Evolutionary conservation across 2,113 vertebrate species (phyloP), one percentile per base, ranked within the genome.

Genomic region (Stercorarius parasiticus): DNA sequence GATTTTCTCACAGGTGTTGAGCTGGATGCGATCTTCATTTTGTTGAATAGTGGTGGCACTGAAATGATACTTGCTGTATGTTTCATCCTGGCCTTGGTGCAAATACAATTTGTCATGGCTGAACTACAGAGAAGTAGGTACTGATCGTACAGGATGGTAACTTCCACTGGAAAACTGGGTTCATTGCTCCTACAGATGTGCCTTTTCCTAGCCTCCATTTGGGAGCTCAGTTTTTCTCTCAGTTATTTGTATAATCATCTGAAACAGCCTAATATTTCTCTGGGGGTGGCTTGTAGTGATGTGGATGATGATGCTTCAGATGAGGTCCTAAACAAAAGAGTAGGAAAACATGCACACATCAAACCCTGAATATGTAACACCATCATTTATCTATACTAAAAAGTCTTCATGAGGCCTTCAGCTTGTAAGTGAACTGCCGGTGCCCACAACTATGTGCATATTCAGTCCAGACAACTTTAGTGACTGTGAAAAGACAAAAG

Each of bases 231-330:
- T 78, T 88, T 65, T 56, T 36, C 64, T 49, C 19, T 38, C 40
- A 70, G 69, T 90, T 86, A 89, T 61, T 52, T 56, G 23, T 32
- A 87, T 85, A 71, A 40, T 50, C 61, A 66, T 20, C 20, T 45
- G 38, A 86, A 76, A 38, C 45, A 82, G 83, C 76, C 98, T 98
- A 99, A 90, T 99, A 98, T 91, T 98, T 99, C 94, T 98, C 99
- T 65, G 98, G 98, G 7, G 98, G 95, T 18, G 98, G 97, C 93
- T 98, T 98, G 92, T 98, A 99, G 82, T 98, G 99, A 91, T 98
- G 99, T 38, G 98, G 87, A 91, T 99, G 98, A 84, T 98, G 99
- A 62, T 99, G 99, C 78, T 98, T 99, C 84, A 99, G 98, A 93
- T 98, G 98, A 78, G 98, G 98, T 91, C 98, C 99, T 99, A 73